phyloP scores from a whole-genome alignment of 2,888 invertebrate genomes.

The Pristionchus exspectatus region DNA sequence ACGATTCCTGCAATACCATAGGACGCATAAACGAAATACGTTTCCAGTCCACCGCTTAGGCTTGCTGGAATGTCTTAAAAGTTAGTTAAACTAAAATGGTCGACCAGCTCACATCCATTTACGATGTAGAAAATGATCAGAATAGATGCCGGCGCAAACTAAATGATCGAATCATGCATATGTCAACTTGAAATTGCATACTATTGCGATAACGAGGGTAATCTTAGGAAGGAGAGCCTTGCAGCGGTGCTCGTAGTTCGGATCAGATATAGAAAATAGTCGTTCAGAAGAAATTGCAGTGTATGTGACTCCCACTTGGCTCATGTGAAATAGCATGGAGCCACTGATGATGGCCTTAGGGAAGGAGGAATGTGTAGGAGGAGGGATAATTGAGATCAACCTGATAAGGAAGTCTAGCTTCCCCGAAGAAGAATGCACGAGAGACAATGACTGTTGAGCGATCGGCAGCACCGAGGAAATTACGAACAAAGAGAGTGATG shows the following conservation, averaged over 20 bases:
- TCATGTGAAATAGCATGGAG: not conserved
- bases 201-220: slow-evolving; percentile 23
- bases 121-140: not conserved
- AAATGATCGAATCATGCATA: not conserved
- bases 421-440: slow-evolving; percentile 43
- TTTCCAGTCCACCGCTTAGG: not conserved
- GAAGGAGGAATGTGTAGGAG: not conserved
- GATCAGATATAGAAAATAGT: not conserved
- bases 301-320: slow-evolving; percentile 34
- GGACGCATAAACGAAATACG: slow-evolving; percentile 9
- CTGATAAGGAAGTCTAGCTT: slow-evolving; percentile 36
- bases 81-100: too few relatives aligned
- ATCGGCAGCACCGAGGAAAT: slow-evolving; percentile 12
- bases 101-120: not conserved
- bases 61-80: not conserved
- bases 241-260: slow-evolving; percentile 6
- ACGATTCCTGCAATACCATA: slow-evolving; percentile 17
- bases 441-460: slow-evolving; percentile 30
- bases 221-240: not conserved
- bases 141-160: slow-evolving; percentile 14
- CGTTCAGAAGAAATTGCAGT: slow-evolving; percentile 8
- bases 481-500: slow-evolving; percentile 35
- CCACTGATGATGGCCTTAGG: not conserved
- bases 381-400: not conserved
- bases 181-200: not conserved